Conservation (phyloP, 2,888 invertebrate genomes). For the Leptura quadrifasciata region DNA sequence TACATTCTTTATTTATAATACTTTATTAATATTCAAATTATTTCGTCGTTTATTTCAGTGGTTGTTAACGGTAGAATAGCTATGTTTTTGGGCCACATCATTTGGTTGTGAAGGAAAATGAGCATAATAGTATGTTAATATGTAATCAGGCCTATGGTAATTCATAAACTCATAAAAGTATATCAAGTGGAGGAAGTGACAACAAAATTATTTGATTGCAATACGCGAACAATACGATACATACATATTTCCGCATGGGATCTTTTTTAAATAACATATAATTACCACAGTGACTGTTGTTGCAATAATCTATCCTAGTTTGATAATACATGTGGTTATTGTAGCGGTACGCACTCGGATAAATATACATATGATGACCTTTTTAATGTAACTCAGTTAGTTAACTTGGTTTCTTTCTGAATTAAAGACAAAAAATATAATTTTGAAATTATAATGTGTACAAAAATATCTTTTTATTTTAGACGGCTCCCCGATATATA, state of each 20-base stretch:
- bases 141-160: neutral
- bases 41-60: too few relatives aligned
- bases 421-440: too few relatives aligned
- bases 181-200: constrained; percentile 16
- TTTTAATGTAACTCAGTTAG: too few relatives aligned
- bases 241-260: constrained; percentile 21
- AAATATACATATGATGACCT: too few relatives aligned
- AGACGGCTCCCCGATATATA: too few relatives aligned
- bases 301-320: neutral
- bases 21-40: too few relatives aligned
- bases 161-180: constrained; percentile 6
- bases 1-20: too few relatives aligned
- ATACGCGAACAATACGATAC: constrained; percentile 8
- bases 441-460: too few relatives aligned
- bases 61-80: neutral
- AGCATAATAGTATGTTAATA: neutral
- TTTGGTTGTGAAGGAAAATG: neutral
- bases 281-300: neutral
- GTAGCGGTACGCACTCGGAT: neutral
- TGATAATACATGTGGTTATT: neutral
- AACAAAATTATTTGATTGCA: constrained; percentile 17
- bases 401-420: too few relatives aligned
- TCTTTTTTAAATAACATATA: constrained; percentile 18
- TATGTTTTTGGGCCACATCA: neutral
- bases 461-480: too few relatives aligned